Evolutionary conservation across 2,113 vertebrate species (phyloP).

Genomic region (Bombycilla garrulus): DNA sequence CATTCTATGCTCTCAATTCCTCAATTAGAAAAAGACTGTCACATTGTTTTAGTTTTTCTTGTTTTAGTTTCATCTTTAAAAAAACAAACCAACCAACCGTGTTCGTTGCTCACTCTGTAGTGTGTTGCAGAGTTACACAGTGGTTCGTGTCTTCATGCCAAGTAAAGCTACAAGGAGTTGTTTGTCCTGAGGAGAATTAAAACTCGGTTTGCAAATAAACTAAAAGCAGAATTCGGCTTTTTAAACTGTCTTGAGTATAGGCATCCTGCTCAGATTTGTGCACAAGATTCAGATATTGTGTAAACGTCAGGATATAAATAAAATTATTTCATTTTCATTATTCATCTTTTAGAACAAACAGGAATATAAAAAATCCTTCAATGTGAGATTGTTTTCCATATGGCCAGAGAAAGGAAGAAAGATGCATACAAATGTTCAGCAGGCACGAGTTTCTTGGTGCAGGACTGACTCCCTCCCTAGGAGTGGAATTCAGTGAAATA

Average conservation of each 20-base stretch:
- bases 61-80: neutral
- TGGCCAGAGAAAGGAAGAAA: neutral
- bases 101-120: neutral
- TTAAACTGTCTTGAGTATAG: neutral
- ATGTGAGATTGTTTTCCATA: neutral
- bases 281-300: neutral
- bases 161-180: neutral
- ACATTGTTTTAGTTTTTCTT: neutral
- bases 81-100: neutral
- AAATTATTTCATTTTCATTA: neutral
- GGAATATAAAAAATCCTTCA: neutral
- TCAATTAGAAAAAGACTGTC: neutral
- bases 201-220: neutral
- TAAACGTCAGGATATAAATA: neutral
- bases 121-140: neutral
- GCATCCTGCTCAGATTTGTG: neutral
- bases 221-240: neutral
- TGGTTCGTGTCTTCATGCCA: neutral
- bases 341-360: neutral
- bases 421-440: constrained; percentile 6
- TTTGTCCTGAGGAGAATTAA: neutral
- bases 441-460: constrained; percentile 44
- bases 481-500: constrained; percentile 70
- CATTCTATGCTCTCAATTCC: neutral
- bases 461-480: constrained; percentile 26